Evolutionary conservation across 2,113 vertebrate species (phyloP).

Genomic region (Phoxinus phoxinus): DNA sequence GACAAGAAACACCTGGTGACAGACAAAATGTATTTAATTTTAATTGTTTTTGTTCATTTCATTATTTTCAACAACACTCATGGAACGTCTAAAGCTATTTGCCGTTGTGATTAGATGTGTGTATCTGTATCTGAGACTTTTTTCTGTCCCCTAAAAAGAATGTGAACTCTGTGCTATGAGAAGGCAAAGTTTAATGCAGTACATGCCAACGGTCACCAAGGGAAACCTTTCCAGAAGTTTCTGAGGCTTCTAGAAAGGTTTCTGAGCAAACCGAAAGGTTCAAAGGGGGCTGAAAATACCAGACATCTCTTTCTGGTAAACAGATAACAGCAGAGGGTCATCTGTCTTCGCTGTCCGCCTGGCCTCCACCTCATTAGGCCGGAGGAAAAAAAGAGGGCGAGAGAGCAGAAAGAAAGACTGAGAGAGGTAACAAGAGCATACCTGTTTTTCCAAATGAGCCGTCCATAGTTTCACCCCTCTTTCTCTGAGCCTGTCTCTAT

Average conservation of each 20-base stretch:
- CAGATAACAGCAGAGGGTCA: slow-evolving; percentile 18
- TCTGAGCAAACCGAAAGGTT: not conserved
- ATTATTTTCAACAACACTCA: too few relatives aligned
- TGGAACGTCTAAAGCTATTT: too few relatives aligned
- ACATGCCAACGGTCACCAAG: not conserved
- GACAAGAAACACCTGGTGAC: not conserved
- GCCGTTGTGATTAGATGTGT: too few relatives aligned
- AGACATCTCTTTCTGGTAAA: slow-evolving; percentile 25
- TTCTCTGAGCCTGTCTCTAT: not conserved
- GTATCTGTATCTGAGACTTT: not conserved
- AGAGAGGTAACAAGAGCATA: not conserved
- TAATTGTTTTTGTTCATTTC: not conserved
- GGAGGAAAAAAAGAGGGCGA: not conserved
- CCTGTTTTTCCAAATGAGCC: slow-evolving; percentile 41
- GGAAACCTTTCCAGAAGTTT: slow-evolving; percentile 12
- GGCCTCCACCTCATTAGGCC: slow-evolving; percentile 25
- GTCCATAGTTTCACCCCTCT: slow-evolving; percentile 1
- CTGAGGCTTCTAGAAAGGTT: not conserved
- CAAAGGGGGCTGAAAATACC: slow-evolving; percentile 12
- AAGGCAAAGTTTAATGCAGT: not conserved
- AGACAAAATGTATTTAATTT: not conserved
- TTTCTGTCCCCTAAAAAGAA: not conserved
- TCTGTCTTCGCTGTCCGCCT: slow-evolving; percentile 18
- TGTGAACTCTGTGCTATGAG: not conserved
- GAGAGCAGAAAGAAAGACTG: slow-evolving; percentile 23